Percentiles rank a stretch among this genome's conserved stretches.
Conservation (phyloP, 2,113 vertebrate species). For the Pteruthius melanotis region DNA sequence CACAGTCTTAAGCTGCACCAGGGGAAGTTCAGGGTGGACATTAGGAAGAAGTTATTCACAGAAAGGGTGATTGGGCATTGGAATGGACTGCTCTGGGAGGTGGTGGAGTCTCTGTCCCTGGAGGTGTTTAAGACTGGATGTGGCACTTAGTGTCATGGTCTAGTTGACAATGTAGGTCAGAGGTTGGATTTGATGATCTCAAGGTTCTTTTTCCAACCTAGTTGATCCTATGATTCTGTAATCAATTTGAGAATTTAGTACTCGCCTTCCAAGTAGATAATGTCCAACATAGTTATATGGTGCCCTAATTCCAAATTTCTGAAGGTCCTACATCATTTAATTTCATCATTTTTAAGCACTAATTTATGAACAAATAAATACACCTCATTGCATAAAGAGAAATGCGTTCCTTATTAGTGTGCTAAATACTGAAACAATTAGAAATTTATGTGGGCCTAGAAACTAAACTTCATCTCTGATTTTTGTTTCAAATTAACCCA, state of each 20-base stretch:
- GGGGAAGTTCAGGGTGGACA: background rate
- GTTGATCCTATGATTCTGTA: background rate
- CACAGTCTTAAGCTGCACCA: background rate
- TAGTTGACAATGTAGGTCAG: background rate
- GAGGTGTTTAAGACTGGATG: background rate
- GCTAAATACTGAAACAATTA: background rate
- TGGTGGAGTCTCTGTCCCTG: rapidly evolving
- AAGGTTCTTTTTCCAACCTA: background rate
- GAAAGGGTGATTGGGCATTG: background rate
- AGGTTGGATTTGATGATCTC: background rate
- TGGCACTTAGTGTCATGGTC: background rate
- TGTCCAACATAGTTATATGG: background rate
- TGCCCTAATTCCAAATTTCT: background rate
- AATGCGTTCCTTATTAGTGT: background rate
- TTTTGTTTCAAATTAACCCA: background rate
- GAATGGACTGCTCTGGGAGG: background rate
- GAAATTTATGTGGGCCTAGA: background rate
- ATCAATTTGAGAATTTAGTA: background rate
- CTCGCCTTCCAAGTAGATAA: background rate
- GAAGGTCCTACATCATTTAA: background rate
- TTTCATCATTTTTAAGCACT: background rate
- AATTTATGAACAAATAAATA: background rate
- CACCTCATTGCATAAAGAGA: background rate
- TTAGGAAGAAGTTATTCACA: background rate
- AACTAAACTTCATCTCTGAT: background rate